Conservation (phyloP, 2,888 invertebrate genomes). For the Synanthedon myopaeformis region DNA sequence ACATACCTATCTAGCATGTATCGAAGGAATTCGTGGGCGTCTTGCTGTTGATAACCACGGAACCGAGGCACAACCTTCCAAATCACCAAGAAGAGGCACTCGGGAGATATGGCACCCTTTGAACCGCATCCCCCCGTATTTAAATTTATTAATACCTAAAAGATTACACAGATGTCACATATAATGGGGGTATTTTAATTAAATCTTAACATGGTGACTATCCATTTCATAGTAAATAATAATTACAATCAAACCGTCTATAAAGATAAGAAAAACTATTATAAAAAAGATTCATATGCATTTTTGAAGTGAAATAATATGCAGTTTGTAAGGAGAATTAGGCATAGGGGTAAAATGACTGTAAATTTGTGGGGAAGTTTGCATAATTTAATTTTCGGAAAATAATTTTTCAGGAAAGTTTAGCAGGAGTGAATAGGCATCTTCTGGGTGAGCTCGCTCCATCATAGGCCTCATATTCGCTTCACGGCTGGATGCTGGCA, state of each 20-base stretch:
- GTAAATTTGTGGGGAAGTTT: too few species aligned
- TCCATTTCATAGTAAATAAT: too few species aligned
- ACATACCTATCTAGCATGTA: conserved; percentile 81
- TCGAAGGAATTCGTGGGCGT: conserved; percentile 87
- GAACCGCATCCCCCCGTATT: conserved; percentile 77
- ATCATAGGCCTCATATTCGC: too few species aligned
- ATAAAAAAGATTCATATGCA: background rate
- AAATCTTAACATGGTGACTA: too few species aligned
- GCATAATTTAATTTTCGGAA: background rate
- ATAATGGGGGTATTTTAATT: too few species aligned
- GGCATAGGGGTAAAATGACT: too few species aligned
- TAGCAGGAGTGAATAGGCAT: too few species aligned
- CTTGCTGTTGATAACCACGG: conserved; percentile 87
- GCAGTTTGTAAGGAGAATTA: too few species aligned
- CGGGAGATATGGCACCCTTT: conserved; percentile 83
- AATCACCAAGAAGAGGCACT: conserved; percentile 83
- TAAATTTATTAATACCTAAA: conserved; percentile 76
- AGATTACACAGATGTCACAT: background rate
- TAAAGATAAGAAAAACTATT: background rate
- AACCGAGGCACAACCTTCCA: conserved; percentile 88
- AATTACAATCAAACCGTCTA: background rate
- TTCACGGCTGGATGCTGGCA: too few species aligned
- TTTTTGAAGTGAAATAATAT: too few species aligned
- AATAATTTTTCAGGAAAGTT: too few species aligned
- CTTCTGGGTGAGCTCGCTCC: too few species aligned